phyloP scores from a whole-genome alignment of 2,113 vertebrate genomes.

The Glareola pratincola region DNA sequence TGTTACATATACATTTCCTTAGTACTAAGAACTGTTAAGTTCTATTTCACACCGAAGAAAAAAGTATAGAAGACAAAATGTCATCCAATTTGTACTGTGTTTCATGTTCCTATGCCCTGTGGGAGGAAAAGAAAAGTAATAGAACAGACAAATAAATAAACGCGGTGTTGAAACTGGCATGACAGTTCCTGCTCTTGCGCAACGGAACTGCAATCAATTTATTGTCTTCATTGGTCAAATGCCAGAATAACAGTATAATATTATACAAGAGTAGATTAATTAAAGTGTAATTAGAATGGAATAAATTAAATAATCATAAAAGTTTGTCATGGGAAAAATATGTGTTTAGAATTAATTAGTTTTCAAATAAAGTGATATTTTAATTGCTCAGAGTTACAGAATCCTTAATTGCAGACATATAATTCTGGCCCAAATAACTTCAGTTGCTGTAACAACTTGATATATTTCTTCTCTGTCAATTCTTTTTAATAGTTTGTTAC shows the following conservation, averaged over 20 bases:
- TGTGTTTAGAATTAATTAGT: slow-evolving; percentile 81
- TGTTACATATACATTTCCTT: neutral
- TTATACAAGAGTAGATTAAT: slow-evolving; percentile 78
- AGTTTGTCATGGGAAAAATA: slow-evolving; percentile 83
- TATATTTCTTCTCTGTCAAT: slow-evolving; percentile 62
- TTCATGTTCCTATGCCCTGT: slow-evolving; percentile 49
- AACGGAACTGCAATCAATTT: slow-evolving; percentile 64
- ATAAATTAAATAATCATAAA: slow-evolving; percentile 78
- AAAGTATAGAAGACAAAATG: neutral
- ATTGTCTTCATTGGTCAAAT: slow-evolving; percentile 49
- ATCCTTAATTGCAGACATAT: slow-evolving; percentile 75
- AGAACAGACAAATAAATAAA: slow-evolving; percentile 66
- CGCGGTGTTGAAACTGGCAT: slow-evolving; percentile 40
- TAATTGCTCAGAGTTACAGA: slow-evolving; percentile 79
- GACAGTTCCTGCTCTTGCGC: slow-evolving; percentile 31
- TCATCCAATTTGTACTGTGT: slow-evolving; percentile 11
- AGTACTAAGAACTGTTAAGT: neutral
- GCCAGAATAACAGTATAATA: slow-evolving; percentile 75
- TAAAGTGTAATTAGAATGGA: slow-evolving; percentile 80
- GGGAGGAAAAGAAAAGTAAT: slow-evolving; percentile 62
- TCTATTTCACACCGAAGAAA: neutral
- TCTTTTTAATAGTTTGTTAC: slow-evolving; percentile 52
- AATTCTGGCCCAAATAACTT: slow-evolving; percentile 62
- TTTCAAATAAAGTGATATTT: slow-evolving; percentile 77
- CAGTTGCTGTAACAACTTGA: slow-evolving; percentile 73